Percentiles rank a stretch among this genome's conserved stretches.
Conservation (phyloP, 2,113 vertebrate species). For the Candoia aspera region DNA sequence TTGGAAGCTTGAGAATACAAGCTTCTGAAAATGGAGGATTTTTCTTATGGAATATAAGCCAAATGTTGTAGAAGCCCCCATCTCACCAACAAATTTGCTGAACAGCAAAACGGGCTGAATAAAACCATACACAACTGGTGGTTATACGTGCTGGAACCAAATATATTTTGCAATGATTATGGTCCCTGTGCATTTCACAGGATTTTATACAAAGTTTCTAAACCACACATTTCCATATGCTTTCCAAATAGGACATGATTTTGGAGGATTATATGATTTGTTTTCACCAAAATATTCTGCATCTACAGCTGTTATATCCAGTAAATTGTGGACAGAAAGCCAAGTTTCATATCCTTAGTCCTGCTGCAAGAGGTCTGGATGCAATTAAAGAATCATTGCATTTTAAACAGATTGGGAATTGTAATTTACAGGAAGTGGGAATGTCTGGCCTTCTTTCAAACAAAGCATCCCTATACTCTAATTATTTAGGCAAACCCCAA, state of each 20-base stretch:
- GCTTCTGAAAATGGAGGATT: background rate
- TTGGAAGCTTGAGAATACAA: background rate
- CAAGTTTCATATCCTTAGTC: conserved; percentile 27
- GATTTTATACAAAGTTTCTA: background rate
- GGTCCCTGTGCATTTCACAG: conserved; percentile 13
- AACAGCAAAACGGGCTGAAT: background rate
- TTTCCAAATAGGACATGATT: background rate
- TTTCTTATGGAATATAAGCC: background rate
- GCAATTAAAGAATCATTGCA: conserved; percentile 12
- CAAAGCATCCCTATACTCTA: background rate
- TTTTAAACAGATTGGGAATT: background rate
- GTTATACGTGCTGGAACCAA: background rate
- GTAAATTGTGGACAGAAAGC: conserved; percentile 23
- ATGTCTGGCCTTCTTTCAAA: conserved; percentile 6
- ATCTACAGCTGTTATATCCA: conserved; percentile 20
- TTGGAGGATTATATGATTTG: conserved; percentile 18
- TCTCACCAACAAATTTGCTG: background rate
- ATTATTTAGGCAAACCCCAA: conserved; percentile 10
- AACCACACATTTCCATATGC: background rate
- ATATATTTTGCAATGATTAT: background rate
- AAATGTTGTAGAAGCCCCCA: conserved; percentile 10
- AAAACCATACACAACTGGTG: background rate
- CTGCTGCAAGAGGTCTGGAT: conserved; percentile 24
- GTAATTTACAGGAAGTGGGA: background rate
- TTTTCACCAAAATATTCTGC: conserved; percentile 37